Base-by-base conservation (phyloP, 2,113 vertebrate species). In the Cebus imitator region DNA sequence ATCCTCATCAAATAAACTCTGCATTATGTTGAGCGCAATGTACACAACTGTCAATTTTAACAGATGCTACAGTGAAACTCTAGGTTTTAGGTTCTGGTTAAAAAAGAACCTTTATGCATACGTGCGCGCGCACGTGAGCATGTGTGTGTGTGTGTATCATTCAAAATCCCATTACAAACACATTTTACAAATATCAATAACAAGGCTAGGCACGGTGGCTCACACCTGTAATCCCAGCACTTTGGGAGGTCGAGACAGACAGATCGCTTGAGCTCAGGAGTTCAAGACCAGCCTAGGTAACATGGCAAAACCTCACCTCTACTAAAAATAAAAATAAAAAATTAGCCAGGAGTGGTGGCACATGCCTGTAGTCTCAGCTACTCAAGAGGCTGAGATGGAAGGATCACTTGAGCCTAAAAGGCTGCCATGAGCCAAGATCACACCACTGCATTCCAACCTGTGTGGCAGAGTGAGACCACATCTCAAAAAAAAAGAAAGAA, bases 1-100 rank as follows among this genome's bases (percentile, higher is more conserved):
- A 92, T 90, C 30, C 70, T 89, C 57, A 91, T 73, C 57, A 93
- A 72, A 93, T 76, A 92, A 95, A 89, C 35, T 91, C 61, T 86
- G 37, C 68, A 66, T 50, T 81, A 73, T 58, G 57, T 72, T 88
- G 23, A 18, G 21, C 37, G 73, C 37, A 27, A 80, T 32, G 72
- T 93, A 75, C 23, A 93, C 43, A 91, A 89, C 1, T 86, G n/a
- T 87, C 78, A 95, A 70, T 32, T 70, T 95, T 75, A 97, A 81
- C 83, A 90, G 83, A 96, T 57, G 80, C 12, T 93, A 45, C 66
- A 23, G 93, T 55, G 32, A 95, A 94, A 86, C 21, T 70, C 52
- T 40, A 82, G n/a, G 55, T 80, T 92, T 94, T 64, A 93, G 17
- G 27, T 57, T 93, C 43, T 90, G 52, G 17, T 37, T 96, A 75